phyloP scores from a whole-genome alignment of 23 tunicate genomes.

The Trididemnum miniatum region DNA sequence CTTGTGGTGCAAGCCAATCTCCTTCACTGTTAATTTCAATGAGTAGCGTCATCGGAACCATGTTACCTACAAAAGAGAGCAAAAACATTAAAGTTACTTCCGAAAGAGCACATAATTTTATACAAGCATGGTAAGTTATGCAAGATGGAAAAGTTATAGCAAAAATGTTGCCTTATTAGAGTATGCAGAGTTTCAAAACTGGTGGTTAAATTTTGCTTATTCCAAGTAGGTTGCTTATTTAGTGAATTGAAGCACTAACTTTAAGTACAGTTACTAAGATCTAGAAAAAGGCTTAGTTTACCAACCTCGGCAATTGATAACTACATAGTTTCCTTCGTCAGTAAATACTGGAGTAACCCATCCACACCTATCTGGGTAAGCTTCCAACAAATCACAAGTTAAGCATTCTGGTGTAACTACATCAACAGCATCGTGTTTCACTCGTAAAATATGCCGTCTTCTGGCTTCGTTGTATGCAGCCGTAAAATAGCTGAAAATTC shows the following conservation, averaged over 20 bases:
- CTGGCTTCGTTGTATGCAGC: conserved; percentile 66
- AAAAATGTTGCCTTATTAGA: too few species aligned
- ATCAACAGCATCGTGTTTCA: conserved; percentile 32
- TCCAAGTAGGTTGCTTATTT: too few species aligned
- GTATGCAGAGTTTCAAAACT: too few species aligned
- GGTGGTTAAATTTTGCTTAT: too few species aligned
- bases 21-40: conserved; percentile 29
- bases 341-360: conserved; percentile 70
- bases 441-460: conserved; percentile 68
- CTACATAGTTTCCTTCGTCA: conserved; percentile 42
- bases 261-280: too few species aligned
- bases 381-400: conserved; percentile 65
- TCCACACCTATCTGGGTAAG: conserved; percentile 66
- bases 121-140: too few species aligned
- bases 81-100: too few species aligned
- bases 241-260: too few species aligned
- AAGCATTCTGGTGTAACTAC: conserved; percentile 65
- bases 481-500: conserved; percentile 59
- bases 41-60: conserved; percentile 54
- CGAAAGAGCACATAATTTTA: too few species aligned
- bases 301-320: conserved; percentile 93
- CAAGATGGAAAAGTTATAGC: too few species aligned
- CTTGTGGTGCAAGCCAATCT: conserved; percentile 24
- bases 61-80: not conserved
- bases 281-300: too few species aligned